Percentiles rank a stretch among this genome's conserved stretches.
Evolutionary conservation across 2,888 invertebrate genomes (phyloP).

Genomic region (Cerastis leucographa): DNA sequence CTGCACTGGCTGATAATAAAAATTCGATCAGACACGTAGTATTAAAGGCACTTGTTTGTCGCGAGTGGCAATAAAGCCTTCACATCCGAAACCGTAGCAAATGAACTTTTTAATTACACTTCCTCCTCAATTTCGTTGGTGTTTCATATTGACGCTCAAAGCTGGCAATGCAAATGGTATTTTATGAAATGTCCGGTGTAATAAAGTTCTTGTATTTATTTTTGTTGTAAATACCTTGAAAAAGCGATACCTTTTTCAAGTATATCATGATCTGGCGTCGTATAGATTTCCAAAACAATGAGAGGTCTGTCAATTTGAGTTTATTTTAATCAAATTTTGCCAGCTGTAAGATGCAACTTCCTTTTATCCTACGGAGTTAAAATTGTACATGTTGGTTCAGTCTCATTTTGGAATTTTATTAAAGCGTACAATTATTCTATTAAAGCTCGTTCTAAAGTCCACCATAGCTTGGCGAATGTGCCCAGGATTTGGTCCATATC

Average conservation of each 20-base stretch:
- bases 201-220: conserved; percentile 7
- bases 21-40: conserved; percentile 46
- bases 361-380: neutral
- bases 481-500: neutral
- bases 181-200: conserved; percentile 21
- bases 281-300: no score
- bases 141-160: conserved; percentile 50
- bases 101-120: conserved; percentile 81
- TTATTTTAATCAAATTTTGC: neutral
- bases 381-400: neutral
- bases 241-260: no score
- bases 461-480: neutral
- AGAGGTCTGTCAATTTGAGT: no score
- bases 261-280: no score
- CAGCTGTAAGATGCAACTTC: neutral
- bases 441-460: neutral
- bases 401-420: neutral
- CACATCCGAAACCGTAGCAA: conserved; percentile 62
- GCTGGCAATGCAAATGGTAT: conserved; percentile 49
- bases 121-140: conserved; percentile 66
- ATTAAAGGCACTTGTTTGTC: conserved; percentile 65
- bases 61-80: conserved; percentile 69
- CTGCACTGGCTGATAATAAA: conserved; percentile 48
- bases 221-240: neutral
- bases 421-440: neutral